phyloP scores from a whole-genome alignment of 2,888 invertebrate species.

The Tuberolachnus salignus region DNA sequence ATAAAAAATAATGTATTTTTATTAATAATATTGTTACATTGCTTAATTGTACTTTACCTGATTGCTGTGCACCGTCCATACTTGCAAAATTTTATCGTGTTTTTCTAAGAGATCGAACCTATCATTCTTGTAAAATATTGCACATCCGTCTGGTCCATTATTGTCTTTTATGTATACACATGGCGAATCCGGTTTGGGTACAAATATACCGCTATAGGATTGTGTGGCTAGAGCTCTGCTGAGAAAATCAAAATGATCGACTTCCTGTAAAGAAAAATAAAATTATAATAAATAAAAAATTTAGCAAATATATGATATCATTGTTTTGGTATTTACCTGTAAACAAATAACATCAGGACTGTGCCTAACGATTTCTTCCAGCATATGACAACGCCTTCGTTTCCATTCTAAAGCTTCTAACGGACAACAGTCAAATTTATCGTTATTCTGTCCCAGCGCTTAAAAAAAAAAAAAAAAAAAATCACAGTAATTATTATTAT shows the following conservation, averaged over 20 bases:
- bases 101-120: slow-evolving; percentile 69
- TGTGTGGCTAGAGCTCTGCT: slow-evolving; percentile 69
- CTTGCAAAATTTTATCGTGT: slow-evolving; percentile 70
- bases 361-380: slow-evolving; percentile 74
- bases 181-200: slow-evolving; percentile 79
- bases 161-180: slow-evolving; percentile 75
- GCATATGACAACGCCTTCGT: slow-evolving; percentile 70
- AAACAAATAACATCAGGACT: slow-evolving; percentile 75
- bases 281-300: slow-evolving; percentile 14
- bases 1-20: too few species aligned
- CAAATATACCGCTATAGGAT: slow-evolving; percentile 74
- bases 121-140: slow-evolving; percentile 72
- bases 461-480: slow-evolving; percentile 60
- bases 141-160: slow-evolving; percentile 80
- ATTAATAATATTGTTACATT: too few species aligned
- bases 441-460: slow-evolving; percentile 75
- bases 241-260: slow-evolving; percentile 76
- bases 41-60: slow-evolving; percentile 64
- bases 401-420: slow-evolving; percentile 74
- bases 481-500: background rate
- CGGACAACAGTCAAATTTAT: slow-evolving; percentile 76
- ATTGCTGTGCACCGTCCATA: slow-evolving; percentile 77
- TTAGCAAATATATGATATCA: background rate
- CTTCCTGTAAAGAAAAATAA: slow-evolving; percentile 66
- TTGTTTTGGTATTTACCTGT: slow-evolving; percentile 65